These are phyloP conservation scores for Phortica magna DNA, from an alignment of 2,888 invertebrate species.

Conservation along the genomic window DNA sequence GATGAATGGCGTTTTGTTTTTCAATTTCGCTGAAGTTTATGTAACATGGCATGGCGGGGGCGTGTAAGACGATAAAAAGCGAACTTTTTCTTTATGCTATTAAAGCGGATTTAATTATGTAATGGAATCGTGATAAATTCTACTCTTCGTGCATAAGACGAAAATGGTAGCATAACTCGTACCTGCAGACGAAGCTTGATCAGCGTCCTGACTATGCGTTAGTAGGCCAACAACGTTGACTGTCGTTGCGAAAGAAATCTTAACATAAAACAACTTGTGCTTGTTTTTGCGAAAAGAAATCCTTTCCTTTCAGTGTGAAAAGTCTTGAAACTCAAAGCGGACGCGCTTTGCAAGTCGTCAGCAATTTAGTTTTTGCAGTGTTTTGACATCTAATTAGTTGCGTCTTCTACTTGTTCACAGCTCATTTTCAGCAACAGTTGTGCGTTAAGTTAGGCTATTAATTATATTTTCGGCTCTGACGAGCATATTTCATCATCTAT, in stretches of 20 bases:
- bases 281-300: not conserved
- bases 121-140: slow-evolving; percentile 75
- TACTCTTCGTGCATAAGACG: slow-evolving; percentile 35
- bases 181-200: not conserved
- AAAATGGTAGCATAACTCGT: not conserved
- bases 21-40: slow-evolving; percentile 58
- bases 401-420: not conserved
- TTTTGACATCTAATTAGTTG: slow-evolving; percentile 9
- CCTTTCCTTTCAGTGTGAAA: not conserved
- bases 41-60: not conserved
- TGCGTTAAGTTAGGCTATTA: not conserved
- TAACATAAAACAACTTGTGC: not conserved
- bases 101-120: slow-evolving; percentile 76
- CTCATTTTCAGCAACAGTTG: slow-evolving; percentile 8
- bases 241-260: not conserved
- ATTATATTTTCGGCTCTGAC: not conserved
- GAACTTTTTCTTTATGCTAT: slow-evolving; percentile 55
- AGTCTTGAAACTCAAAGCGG: not conserved
- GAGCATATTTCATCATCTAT: not conserved
- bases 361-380: not conserved
- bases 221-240: not conserved
- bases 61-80: not conserved
- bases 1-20: slow-evolving; percentile 62
- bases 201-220: not conserved
- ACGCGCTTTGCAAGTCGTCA: not conserved